A percentile compares a stretch with the other conserved stretches of the same genome.
phyloP scores from a whole-genome alignment of 2,888 invertebrate genomes.

The Amblyjoppa fuscipennis region DNA sequence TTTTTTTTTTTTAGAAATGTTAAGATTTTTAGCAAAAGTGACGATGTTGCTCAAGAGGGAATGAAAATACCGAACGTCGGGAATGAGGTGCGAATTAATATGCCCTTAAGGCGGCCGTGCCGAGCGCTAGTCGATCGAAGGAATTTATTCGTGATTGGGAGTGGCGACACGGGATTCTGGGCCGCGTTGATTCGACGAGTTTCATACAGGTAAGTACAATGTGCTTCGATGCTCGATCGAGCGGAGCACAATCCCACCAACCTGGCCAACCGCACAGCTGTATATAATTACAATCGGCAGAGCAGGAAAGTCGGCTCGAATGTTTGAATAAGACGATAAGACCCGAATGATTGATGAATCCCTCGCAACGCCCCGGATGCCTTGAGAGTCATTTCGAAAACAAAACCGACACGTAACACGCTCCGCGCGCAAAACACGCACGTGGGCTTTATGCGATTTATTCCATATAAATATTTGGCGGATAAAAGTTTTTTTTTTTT shows the following conservation, averaged over 20 bases:
- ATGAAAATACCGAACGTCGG: background rate
- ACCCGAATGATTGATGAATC: slow-evolving; percentile 18
- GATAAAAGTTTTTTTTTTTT: background rate
- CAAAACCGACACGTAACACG: background rate
- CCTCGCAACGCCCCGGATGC: background rate
- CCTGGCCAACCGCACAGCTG: slow-evolving; percentile 7
- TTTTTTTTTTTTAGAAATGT: no score
- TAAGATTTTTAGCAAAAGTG: no score
- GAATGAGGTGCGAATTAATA: background rate
- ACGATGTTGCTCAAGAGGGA: background rate
- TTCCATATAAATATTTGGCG: background rate
- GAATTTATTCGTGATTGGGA: slow-evolving; percentile 62
- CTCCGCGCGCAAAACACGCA: background rate
- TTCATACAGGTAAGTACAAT: slow-evolving; percentile 18
- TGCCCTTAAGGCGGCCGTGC: slow-evolving; percentile 27
- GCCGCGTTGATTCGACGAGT: background rate
- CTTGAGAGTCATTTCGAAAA: background rate
- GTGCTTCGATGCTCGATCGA: slow-evolving; percentile 26
- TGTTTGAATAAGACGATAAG: slow-evolving; percentile 20
- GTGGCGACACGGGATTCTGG: slow-evolving; percentile 33
- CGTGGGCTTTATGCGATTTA: background rate
- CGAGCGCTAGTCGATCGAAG: slow-evolving; percentile 6
- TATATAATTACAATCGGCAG: slow-evolving; percentile 23
- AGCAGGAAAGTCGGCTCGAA: slow-evolving; percentile 8
- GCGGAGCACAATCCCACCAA: slow-evolving; percentile 3